These are phyloP conservation scores for Drosophila emarginata DNA, from an alignment of 2,888 invertebrate species.

Conservation along the genomic window DNA sequence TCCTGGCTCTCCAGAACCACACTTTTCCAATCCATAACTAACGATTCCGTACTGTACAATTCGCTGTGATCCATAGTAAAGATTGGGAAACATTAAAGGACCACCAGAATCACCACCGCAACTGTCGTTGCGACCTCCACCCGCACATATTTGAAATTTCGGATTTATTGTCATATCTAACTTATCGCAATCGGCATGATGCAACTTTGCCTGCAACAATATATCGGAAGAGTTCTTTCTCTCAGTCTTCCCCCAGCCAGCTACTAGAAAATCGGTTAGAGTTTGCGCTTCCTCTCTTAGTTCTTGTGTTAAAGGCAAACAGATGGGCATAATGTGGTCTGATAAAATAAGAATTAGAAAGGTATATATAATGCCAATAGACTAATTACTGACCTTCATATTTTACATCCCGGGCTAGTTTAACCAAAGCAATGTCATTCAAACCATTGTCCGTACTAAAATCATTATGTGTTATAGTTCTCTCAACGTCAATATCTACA, in stretches of 20 bases:
- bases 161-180: not conserved
- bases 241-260: slow-evolving; percentile 1
- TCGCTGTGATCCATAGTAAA: not conserved
- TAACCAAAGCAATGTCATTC: slow-evolving; percentile 13
- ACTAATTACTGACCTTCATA: not conserved
- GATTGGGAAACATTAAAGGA: not conserved
- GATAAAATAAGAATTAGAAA: not conserved
- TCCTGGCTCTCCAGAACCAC: not conserved
- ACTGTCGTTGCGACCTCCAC: not conserved
- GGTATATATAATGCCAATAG: not conserved
- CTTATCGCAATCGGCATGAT: not conserved
- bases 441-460: not conserved
- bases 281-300: not conserved
- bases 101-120: slow-evolving; percentile 5
- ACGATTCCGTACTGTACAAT: slow-evolving; percentile 9
- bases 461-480: not conserved
- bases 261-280: not conserved
- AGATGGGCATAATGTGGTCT: not conserved
- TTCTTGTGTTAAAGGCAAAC: not conserved
- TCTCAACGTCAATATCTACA: not conserved
- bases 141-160: not conserved
- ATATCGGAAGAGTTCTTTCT: not conserved
- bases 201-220: not conserved
- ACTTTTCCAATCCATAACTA: fast-evolving
- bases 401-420: not conserved